Base-by-base conservation (phyloP, 2,797 vertebrate genomes). In the Trachops cirrhosus region DNA sequence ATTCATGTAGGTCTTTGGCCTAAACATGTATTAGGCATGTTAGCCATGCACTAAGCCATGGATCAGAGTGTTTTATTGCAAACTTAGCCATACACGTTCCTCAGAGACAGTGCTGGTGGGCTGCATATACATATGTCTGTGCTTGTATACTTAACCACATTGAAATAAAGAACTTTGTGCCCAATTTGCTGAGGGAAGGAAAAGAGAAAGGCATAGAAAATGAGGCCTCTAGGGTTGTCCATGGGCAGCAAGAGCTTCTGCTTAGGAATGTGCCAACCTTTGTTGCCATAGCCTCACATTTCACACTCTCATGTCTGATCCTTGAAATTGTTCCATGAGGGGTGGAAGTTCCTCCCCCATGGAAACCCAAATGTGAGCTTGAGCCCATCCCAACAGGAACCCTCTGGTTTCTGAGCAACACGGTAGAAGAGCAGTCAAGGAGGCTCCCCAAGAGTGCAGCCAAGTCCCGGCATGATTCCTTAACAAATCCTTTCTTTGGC, bases 351-450 rank as follows among this genome's bases (percentile, higher is more conserved):
- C 44, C 83, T 84, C 74, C 46, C n/a, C 68, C 22, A 0, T 2
- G 50, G 39, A 75, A 67, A 59, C 24, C 18, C 29, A 39, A 3
- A 15, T 41, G 15, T 95, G 24, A 68, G 2, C 78, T 32, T 19
- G 59, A 89, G 39, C 90, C 37, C 48, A 2, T 80, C 89, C 52
- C 59, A 19, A 0, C 12, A 1, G 2, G 12, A 91, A 50, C 24
- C 24, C 34, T 44, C 16, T 83, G 16, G 15, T 89, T 87, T 78
- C 48, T 52, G 34, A 59, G 59, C 9, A 52, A 1, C 14, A 6
- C 0, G 0, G 26, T 34, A 22, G 50, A 67, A 44, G 19, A 14
- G 26, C 21, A 0, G 0, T 68, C 1, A 9, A 67, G n/a, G 41
- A 8, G 9, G 54, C 73, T 16, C 39, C 8, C 8, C 5, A 19